Conservation (phyloP, 2,797 vertebrate species). For the Sitta carolinensis region DNA sequence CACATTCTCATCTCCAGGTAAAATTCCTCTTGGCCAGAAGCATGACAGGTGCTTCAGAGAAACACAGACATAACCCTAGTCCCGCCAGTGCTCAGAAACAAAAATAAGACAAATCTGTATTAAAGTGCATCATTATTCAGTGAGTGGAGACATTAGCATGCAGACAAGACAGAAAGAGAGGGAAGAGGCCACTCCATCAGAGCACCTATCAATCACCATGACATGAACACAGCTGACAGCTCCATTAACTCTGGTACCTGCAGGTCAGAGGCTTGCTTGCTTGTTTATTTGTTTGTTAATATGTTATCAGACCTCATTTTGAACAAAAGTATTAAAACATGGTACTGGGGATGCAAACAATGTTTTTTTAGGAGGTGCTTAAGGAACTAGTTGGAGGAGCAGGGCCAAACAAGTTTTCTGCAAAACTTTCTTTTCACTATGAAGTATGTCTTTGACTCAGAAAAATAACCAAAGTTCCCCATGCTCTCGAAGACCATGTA, state of each 20-base stretch:
- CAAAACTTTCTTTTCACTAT: neutral
- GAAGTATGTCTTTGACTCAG: neutral
- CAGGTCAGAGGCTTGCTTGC: neutral
- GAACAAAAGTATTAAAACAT: neutral
- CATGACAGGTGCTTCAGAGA: neutral
- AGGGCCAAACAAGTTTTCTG: neutral
- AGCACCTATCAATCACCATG: neutral
- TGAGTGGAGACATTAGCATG: neutral
- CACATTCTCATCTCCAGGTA: neutral
- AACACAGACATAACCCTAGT: neutral
- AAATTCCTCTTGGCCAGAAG: neutral
- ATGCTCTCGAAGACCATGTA: neutral
- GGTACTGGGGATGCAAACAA: neutral
- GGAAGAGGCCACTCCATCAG: neutral
- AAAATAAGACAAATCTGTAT: slow-evolving; percentile 22
- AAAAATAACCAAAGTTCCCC: neutral
- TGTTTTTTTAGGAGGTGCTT: neutral
- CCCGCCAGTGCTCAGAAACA: neutral
- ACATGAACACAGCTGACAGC: neutral
- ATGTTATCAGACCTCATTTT: neutral
- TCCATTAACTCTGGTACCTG: slow-evolving; percentile 15
- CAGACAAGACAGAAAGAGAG: slow-evolving; percentile 1
- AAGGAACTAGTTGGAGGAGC: neutral
- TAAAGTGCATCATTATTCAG: slow-evolving; percentile 15
- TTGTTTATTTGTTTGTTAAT: neutral